These are phyloP conservation scores for Maniola jurtina DNA, from an alignment of 1,140 invertebrate genomes.

Conservation along the genomic window DNA sequence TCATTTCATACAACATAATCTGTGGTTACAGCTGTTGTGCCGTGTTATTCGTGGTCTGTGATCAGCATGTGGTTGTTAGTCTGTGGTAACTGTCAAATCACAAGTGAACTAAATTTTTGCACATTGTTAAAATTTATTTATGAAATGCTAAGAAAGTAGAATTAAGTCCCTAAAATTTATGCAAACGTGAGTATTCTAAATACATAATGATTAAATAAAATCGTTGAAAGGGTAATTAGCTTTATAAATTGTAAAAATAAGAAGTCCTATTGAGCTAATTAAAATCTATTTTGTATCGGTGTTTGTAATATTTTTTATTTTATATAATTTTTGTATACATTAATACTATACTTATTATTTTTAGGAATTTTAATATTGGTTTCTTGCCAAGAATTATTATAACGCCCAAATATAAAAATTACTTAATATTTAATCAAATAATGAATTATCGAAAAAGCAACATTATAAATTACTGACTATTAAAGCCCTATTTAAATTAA, in stretches of 20 bases:
- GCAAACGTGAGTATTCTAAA: conserved; percentile 25
- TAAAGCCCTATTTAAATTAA: too few species aligned
- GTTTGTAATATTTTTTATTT: conserved; percentile 3
- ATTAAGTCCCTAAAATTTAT: conserved; percentile 16
- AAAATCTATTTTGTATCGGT: conserved; percentile 6
- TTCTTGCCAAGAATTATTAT: neutral
- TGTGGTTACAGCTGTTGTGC: too few species aligned
- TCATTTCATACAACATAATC: too few species aligned
- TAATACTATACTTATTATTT: neutral
- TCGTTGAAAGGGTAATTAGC: neutral
- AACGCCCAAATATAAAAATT: neutral
- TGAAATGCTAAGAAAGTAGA: conserved; percentile 22
- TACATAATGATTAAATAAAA: neutral
- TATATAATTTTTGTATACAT: neutral
- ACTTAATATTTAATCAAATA: neutral
- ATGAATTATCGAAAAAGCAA: too few species aligned
- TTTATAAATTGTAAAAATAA: neutral
- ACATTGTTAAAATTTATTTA: conserved; percentile 22
- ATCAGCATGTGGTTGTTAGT: neutral
- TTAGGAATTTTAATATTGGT: neutral
- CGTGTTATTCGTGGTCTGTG: too few species aligned
- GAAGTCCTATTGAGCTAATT: neutral
- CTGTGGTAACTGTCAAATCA: conserved; percentile 8
- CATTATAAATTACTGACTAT: too few species aligned
- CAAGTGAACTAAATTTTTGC: conserved; percentile 14